Evolutionary conservation across 2,797 vertebrate species (phyloP).

Genomic region (Manis javanica): DNA sequence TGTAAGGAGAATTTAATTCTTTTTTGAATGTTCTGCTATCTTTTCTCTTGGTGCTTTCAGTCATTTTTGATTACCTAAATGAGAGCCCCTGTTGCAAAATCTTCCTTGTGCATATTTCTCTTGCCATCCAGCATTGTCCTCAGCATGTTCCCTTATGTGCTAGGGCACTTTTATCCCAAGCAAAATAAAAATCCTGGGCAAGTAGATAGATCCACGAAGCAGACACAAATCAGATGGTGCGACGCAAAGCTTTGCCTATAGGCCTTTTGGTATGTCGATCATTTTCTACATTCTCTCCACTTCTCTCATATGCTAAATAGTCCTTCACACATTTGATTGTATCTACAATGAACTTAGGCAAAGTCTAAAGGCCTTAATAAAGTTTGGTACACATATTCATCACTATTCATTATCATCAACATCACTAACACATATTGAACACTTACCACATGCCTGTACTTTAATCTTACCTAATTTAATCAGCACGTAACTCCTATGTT

Average conservation of each 20-base stretch:
- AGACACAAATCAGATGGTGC: background rate
- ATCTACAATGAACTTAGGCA: background rate
- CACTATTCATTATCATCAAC: background rate
- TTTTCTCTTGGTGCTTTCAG: background rate
- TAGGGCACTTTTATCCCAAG: background rate
- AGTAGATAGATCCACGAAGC: background rate
- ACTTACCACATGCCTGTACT: background rate
- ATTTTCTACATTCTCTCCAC: background rate
- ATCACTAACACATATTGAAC: background rate
- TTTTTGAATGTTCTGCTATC: background rate
- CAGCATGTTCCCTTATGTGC: background rate
- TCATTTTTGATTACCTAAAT: conserved; percentile 57
- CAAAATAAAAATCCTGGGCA: background rate
- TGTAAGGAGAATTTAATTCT: background rate
- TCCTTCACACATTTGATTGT: background rate
- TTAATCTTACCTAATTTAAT: conserved; percentile 13
- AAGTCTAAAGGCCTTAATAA: background rate
- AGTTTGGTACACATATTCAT: background rate
- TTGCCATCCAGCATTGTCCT: background rate
- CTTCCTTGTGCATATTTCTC: background rate
- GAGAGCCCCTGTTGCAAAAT: background rate
- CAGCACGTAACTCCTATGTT: background rate
- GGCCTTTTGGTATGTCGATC: background rate
- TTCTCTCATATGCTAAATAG: background rate
- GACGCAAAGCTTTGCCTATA: background rate